Evolutionary conservation across 2,888 invertebrate species (phyloP).

Genomic region (Drosophila monieri): DNA sequence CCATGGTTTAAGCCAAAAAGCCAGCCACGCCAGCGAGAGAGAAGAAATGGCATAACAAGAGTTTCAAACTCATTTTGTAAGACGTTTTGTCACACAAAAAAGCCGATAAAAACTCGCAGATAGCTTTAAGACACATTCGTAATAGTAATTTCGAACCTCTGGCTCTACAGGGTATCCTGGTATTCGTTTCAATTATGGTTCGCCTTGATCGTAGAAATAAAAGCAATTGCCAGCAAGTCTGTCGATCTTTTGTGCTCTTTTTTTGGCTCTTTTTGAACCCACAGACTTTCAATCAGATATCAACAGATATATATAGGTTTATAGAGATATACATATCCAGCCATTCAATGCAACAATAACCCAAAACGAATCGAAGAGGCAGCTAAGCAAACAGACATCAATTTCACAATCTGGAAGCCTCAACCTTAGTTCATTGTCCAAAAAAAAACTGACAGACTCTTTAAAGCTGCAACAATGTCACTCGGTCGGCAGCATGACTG

Average conservation of each 20-base stretch:
- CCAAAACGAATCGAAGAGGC: conserved; percentile 15
- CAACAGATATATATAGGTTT: not conserved
- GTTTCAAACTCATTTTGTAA: conserved; percentile 30
- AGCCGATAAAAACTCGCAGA: conserved; percentile 21
- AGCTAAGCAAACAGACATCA: conserved; percentile 38
- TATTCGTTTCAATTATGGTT: conserved; percentile 1
- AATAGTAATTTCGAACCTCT: no score
- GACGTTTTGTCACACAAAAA: conserved; percentile 37
- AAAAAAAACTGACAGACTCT: not conserved
- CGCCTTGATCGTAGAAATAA: conserved; percentile 1
- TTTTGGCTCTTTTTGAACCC: not conserved
- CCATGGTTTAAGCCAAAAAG: not conserved
- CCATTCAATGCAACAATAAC: conserved; percentile 15
- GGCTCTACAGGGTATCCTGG: not conserved
- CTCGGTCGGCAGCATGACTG: conserved; percentile 39
- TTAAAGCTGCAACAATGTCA: conserved; percentile 50
- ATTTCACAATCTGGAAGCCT: conserved; percentile 31
- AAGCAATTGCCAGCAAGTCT: conserved; percentile 48
- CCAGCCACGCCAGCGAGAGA: conserved; percentile 19
- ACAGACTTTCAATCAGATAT: conserved; percentile 4
- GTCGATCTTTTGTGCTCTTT: conserved; percentile 24
- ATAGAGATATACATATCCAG: no score
- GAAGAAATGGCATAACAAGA: conserved; percentile 74
- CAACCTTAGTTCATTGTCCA: conserved; percentile 37
- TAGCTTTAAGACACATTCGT: conserved; percentile 8